Evolutionary conservation across 2,797 vertebrate genomes (phyloP).

Genomic region (Lophotriccus pileatus): DNA sequence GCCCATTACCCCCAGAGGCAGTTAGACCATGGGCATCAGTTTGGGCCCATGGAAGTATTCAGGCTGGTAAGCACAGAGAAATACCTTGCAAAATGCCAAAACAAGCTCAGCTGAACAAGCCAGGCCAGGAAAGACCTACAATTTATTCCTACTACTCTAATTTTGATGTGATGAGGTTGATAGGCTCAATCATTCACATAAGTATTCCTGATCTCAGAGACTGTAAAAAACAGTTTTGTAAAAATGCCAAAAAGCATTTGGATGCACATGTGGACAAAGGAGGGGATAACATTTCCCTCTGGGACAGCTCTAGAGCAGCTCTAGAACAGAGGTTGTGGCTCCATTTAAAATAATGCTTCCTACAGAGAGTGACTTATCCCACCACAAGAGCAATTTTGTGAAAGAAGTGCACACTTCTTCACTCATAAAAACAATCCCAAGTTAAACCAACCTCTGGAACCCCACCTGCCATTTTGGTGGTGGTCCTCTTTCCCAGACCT

Average conservation of each 20-base stretch:
- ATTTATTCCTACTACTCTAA: background rate
- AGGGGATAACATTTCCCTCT: background rate
- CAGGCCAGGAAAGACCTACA: background rate
- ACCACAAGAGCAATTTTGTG: background rate
- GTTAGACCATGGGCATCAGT: background rate
- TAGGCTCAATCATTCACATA: background rate
- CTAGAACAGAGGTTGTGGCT: background rate
- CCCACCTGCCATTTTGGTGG: background rate
- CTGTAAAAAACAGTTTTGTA: background rate
- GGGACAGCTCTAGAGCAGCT: background rate
- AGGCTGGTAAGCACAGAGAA: background rate
- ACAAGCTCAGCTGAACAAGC: background rate
- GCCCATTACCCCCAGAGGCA: fast-evolving
- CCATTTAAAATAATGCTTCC: background rate
- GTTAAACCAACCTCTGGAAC: background rate
- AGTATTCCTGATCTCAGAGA: background rate
- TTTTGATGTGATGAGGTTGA: background rate
- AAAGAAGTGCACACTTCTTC: background rate
- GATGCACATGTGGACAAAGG: background rate
- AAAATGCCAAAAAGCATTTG: background rate
- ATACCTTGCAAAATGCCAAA: background rate
- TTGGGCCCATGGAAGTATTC: background rate
- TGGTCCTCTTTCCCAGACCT: background rate
- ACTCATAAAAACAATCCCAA: background rate
- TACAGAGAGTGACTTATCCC: background rate